A percentile compares a stretch with the other conserved stretches of the same genome.
These are phyloP conservation scores for Coenonympha glycerion DNA, from an alignment of 2,888 invertebrate species.

Conservation along the genomic window DNA sequence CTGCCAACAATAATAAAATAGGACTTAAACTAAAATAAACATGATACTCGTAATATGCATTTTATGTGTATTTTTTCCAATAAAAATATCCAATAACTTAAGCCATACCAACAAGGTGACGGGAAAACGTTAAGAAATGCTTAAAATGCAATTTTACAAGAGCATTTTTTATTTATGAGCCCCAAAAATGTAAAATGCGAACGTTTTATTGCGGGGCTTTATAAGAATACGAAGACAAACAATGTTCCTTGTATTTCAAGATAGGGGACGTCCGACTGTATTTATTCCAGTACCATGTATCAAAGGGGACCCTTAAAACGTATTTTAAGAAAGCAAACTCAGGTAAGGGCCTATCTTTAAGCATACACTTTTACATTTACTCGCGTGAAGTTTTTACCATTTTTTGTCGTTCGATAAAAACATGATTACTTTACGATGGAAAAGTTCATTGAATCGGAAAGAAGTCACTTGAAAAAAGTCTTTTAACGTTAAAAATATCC, in stretches of 20 bases:
- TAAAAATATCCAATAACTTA: constrained; percentile 15
- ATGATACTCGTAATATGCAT: no score
- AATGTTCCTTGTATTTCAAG: constrained; percentile 62
- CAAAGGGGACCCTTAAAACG: constrained; percentile 42
- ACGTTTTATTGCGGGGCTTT: constrained; percentile 72
- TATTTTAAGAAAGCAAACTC: constrained; percentile 40
- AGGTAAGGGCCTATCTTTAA: constrained; percentile 35
- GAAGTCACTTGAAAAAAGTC: no score
- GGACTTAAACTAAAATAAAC: no score
- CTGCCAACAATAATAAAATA: no score
- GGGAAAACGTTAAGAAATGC: constrained; percentile 62
- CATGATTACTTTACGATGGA: no score
- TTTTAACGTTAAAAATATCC: no score
- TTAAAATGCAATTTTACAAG: constrained; percentile 74
- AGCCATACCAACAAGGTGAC: constrained; percentile 48
- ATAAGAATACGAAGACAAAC: constrained; percentile 72
- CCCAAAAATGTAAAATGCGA: constrained; percentile 73
- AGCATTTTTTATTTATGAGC: constrained; percentile 67
- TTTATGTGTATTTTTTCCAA: no score
- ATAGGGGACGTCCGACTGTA: constrained; percentile 60
- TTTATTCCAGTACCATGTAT: constrained; percentile 47
- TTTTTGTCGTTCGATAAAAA: no score
- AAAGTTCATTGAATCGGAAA: no score
- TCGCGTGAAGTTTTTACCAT: no score
- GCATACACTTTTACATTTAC: not conserved